Base-by-base conservation (phyloP, 64 coral and sea anemone species). In the Catalaphyllia jardinei region DNA sequence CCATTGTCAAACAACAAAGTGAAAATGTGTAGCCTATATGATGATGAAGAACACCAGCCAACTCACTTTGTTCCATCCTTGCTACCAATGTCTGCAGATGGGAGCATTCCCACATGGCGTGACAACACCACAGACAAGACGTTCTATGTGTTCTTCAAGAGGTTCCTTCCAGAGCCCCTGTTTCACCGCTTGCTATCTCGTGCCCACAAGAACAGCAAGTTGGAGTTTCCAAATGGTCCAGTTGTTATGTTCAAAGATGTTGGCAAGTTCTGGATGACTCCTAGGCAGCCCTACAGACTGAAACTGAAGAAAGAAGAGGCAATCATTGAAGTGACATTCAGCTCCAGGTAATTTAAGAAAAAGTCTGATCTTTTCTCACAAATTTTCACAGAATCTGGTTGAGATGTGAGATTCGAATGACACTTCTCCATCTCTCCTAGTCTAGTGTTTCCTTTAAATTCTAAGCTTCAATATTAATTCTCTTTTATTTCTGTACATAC, bases 151-250 rank as follows among this genome's bases (percentile, higher is more conserved):
- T 93, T 83, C 9, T 93, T 93, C 33, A 27, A 76, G 6, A 57
- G 63, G 11, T 93, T 93, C 72, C 78, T 82, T 20, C 92, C 92
- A 52, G 92, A 93, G 13, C 76, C 92, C 59, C 33, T 93, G 28
- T 93, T 93, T 65, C 79, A 93, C 27, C 60, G 87, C 13, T 52
- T 93, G 25, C 71, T 93, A 13, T 93, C 92, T 20, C 92, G 92
- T 78, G 92, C 92, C 6, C 72, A 88, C 60, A 89, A 89, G 71
- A 72, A 76, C 24, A 93, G 86, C 50, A 88, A 52, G 22, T 16
- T 76, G 13, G 61, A 72, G 8, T 57, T 67, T 67, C 79, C 79
- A 10, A 31, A 77, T 10, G 35, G 16, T 10, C 31, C 38, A 35
- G 35, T 72, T 31, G 62, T 76, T 65, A 57, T 93, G 0, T 75